phyloP scores from a whole-genome alignment of 2,888 invertebrate species.

The Abscondita cerata region DNA sequence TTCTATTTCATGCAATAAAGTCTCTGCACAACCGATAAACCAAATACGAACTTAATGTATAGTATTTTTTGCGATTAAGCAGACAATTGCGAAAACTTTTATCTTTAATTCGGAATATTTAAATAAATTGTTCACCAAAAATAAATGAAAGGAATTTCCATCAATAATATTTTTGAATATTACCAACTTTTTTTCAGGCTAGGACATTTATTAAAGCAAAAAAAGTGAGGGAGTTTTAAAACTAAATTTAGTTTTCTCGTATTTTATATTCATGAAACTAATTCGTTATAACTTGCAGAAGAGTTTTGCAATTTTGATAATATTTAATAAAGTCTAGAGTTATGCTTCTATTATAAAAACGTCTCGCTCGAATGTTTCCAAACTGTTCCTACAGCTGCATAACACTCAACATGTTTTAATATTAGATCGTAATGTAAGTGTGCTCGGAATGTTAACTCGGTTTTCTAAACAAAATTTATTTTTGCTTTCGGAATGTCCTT shows the following conservation, averaged over 20 bases:
- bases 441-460: slow-evolving; percentile 28
- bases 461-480: slow-evolving; percentile 35
- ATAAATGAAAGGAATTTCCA: too few species aligned
- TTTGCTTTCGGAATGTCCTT: slow-evolving; percentile 33
- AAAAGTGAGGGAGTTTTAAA: neutral
- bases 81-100: too few species aligned
- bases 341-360: slow-evolving; percentile 7
- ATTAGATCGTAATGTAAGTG: slow-evolving; percentile 27
- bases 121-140: too few species aligned
- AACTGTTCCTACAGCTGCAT: slow-evolving; percentile 21
- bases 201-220: too few species aligned
- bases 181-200: too few species aligned
- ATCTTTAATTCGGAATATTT: too few species aligned
- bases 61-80: too few species aligned
- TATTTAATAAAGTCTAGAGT: slow-evolving; percentile 4
- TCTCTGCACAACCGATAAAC: too few species aligned
- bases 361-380: slow-evolving; percentile 19
- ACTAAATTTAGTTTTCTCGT: slow-evolving; percentile 2
- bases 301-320: slow-evolving; percentile 9
- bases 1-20: too few species aligned
- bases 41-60: too few species aligned
- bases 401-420: slow-evolving; percentile 29
- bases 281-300: slow-evolving; percentile 3
- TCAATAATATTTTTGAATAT: too few species aligned
- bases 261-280: slow-evolving; percentile 9